Base-by-base conservation (phyloP, 2,888 invertebrate genomes). In the Cyclophora albipunctata region DNA sequence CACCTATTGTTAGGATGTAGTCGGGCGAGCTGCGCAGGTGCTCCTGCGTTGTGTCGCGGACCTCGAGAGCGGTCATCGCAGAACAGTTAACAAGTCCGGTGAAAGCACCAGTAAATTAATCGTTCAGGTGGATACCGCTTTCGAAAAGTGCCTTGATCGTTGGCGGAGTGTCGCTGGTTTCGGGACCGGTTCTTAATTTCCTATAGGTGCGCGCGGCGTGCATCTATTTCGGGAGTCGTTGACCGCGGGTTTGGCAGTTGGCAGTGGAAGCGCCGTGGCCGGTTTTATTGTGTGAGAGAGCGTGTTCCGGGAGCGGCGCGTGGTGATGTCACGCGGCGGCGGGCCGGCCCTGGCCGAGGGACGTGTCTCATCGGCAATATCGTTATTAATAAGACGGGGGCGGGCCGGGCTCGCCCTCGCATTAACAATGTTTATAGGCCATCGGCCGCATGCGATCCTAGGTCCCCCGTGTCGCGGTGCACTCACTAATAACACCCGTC, bases 141-240 rank as follows among this genome's bases (percentile, higher is more conserved):
- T 86, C 85, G 76, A 85, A 84, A 78, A 75, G 78, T 81, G 81
- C 82, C 77, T 80, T 81, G 74, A 81, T 81, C 73, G 78, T 67
- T 67, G 70, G 72, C 45, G 64, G 72, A 70, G 78, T 78, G 78
- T 74, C 77, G 71, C 73, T 73, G 68, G 67, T 67, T 62, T 59
- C 67, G 72, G 70, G 84, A 85, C 86, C 85, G 86, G 86, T 87
- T 86, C 80, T 79, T 73, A 69, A 72, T 73, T 71, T 78, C 76
- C 67, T 81, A 77, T 79, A 78, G 83, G 79, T 78, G 83, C 71
- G 75, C 73, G 72, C 73, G 73, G 69, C 73, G 76, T 75, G 84
- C 84, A 75, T 82, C 85, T 85, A 85, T 85, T 87, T 87, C 82
- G 86, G 85, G 84, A 85, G 86, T 86, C 86, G 85, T 78, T 84